Base-by-base conservation (phyloP, 2,888 invertebrate genomes). In the Hemithea aestivaria region DNA sequence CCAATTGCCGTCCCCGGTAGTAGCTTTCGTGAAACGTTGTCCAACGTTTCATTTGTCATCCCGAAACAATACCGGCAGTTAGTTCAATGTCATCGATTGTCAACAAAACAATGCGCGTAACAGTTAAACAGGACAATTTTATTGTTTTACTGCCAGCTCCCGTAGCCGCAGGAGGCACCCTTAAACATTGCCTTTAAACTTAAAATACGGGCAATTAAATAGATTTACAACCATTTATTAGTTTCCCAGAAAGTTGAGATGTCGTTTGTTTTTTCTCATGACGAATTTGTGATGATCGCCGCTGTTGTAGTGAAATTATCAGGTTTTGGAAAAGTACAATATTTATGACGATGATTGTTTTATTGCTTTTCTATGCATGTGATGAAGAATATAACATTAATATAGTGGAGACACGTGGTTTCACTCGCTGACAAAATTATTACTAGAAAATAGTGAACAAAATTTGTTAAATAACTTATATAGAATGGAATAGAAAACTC, bases 131-230 rank as follows among this genome's bases (percentile, higher is more conserved):
- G 70, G 67, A 64, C 59, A 60, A 46, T 69, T 83, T 83, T 81
- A 84, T 85, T 84, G 80, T 83, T 84, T 84, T 82, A 85, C 73
- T 53, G 36, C 51, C 35, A 56, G 82, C 83, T 82, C 71, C 82
- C 63, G 82, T 66, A 74, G 73, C 79, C 72, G 70, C 79, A 81
- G 85, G 83, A 82, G 84, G 83, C 62, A 70, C 62, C 81, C 77
- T 71, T 69, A 75, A 75, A 75, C 69, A 64, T 72, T 65, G 55
- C 61, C 58, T 27, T 66, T 66, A 73, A 71, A 71, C 51, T 48
- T 57, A 65, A 75, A 75, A 77, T 69, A 63, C 60, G 56, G 64
- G 79, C 76, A 75, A 79, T 83, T 80, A 80, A 78, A 65, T 72
- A 80, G 81, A 87, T 87, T 87, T 87, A 87, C 74, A 83, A 77